Evolutionary conservation across 1,140 invertebrate genomes (phyloP), one percentile per base, ranked within the genome.

Genomic region (Bombus soroeensis): DNA sequence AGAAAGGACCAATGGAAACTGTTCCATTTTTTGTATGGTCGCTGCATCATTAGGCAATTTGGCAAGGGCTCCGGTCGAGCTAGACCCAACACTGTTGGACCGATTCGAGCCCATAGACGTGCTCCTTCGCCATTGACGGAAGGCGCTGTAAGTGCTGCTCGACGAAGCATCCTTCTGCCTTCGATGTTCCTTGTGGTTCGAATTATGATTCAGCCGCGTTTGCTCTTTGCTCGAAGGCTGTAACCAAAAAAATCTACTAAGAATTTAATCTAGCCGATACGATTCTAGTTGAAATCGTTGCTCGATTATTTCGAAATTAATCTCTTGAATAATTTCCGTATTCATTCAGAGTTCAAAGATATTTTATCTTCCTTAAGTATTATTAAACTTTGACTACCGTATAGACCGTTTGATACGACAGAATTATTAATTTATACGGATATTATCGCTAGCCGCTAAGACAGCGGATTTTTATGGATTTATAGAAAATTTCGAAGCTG

Each of bases 41-140:
- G 74, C 74, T 1, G 80, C 41, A 74, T 92, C 92, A 76, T 87
- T 90, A 28, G 87, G 83, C 22, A 88, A 28, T 78, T 86, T 87
- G 53, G 70, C 32, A 32, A 82, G 39, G 18, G 86, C 64, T 34
- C 76, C 81, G 34, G 81, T 81, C 25, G 92, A 88, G 47, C 87
- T 87, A 41, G 83, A 88, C 2, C 87, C 89, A 9, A 88, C 72
- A 39, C 85, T 88, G 59, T 79, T 89, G 53, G 74, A 85, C 43
- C 81, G 64, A 74, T 81, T 90, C n/a, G 90, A 89, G 13, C 89
- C 88, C 47, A 72, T 79, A 22, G 92, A 92, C 3, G 92, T 87
- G 88, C 85, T 92, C 87, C 91, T 91, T 83, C 93, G 88, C 92
- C 94, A 94, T 81, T 94, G 94, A 28, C 93, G 92, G 80, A 94